These are phyloP conservation scores for Leptinotarsa haldemani DNA, from an alignment of 2,888 invertebrate species.

Conservation along the genomic window DNA sequence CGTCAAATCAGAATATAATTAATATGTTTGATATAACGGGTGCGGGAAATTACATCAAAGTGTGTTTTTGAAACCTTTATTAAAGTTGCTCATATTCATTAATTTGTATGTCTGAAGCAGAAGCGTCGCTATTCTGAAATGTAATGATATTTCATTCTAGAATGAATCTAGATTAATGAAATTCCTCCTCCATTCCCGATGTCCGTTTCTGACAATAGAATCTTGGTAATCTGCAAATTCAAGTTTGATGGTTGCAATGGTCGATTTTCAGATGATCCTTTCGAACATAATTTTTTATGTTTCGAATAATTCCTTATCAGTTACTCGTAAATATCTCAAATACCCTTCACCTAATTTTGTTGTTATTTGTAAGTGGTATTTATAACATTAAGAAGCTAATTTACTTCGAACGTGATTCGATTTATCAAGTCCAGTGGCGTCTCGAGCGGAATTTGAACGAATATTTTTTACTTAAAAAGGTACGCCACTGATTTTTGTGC, in stretches of 20 bases:
- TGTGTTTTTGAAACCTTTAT: constrained; percentile 16
- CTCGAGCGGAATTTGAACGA: too few species aligned
- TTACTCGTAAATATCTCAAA: too few species aligned
- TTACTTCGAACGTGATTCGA: too few species aligned
- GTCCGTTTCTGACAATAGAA: background rate
- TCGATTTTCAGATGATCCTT: too few species aligned
- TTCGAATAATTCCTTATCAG: too few species aligned
- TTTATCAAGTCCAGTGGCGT: too few species aligned
- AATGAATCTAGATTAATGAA: background rate
- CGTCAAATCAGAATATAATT: constrained; percentile 10
- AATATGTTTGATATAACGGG: constrained; percentile 12
- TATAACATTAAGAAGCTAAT: too few species aligned
- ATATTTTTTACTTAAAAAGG: too few species aligned
- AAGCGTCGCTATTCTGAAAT: constrained; percentile 2
- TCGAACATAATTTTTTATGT: too few species aligned
- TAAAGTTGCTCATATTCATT: constrained; percentile 13
- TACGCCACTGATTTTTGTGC: too few species aligned
- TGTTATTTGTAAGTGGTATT: too few species aligned
- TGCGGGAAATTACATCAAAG: constrained; percentile 7
- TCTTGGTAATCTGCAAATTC: background rate
- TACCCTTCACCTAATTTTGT: too few species aligned
- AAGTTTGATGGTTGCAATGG: background rate
- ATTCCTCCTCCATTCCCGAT: background rate
- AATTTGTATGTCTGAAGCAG: constrained; percentile 3
- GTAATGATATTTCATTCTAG: constrained; percentile 5